phyloP scores from a whole-genome alignment of 2,797 vertebrate genomes.

The Carduelis carduelis region DNA sequence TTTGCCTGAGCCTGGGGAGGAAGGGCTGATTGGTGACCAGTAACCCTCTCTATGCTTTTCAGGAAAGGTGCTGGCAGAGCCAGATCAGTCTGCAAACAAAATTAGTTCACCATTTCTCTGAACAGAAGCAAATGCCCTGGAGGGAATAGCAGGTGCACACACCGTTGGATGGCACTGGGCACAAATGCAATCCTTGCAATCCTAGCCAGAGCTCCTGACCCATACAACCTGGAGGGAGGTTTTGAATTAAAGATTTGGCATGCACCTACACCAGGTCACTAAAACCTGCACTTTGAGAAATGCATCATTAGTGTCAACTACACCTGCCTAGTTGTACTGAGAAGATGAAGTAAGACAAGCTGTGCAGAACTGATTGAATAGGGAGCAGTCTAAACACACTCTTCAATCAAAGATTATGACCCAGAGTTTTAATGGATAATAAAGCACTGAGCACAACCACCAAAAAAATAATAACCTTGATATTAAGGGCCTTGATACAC shows the following conservation, averaged over 20 bases:
- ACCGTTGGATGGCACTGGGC: background rate
- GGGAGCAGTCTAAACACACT: background rate
- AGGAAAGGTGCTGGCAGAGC: background rate
- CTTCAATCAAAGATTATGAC: background rate
- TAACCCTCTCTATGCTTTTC: background rate
- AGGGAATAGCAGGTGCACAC: background rate
- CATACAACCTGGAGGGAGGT: background rate
- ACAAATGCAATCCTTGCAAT: background rate
- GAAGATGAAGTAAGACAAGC: background rate
- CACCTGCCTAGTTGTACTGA: background rate
- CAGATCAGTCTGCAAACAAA: background rate
- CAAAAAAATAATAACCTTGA: background rate
- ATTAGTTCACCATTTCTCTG: background rate
- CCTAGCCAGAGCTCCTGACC: background rate
- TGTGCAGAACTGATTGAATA: background rate
- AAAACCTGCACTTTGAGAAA: constrained; percentile 2
- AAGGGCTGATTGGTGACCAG: background rate
- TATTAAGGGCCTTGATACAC: background rate
- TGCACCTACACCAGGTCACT: background rate
- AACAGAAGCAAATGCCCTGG: background rate
- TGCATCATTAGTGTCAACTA: background rate
- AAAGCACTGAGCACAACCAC: background rate
- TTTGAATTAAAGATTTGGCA: background rate
- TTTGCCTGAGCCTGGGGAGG: background rate
- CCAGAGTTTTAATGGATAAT: background rate